A percentile compares a stretch with the other conserved stretches of the same genome.
These are phyloP conservation scores for Barypeithes pellucidus DNA, from an alignment of 2,888 invertebrate species.

Conservation along the genomic window DNA sequence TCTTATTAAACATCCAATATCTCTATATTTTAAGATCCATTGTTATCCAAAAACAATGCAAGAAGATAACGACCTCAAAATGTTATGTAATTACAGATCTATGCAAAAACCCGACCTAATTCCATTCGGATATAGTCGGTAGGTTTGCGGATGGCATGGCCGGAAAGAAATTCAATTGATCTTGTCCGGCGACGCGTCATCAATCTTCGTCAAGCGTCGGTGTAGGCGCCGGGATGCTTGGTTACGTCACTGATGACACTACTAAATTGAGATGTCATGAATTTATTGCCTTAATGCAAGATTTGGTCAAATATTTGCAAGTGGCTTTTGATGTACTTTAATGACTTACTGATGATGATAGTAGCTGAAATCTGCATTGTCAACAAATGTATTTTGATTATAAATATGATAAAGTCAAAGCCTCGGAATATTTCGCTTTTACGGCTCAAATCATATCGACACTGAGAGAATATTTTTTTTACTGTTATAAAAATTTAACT, in stretches of 20 bases:
- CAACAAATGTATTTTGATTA: neutral
- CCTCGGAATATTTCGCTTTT: no score
- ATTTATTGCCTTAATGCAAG: constrained; percentile 12
- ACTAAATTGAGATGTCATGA: constrained; percentile 67
- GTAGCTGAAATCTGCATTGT: no score
- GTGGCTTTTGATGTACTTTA: neutral
- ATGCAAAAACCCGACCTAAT: constrained; percentile 19
- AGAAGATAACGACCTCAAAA: neutral
- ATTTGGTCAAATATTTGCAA: neutral
- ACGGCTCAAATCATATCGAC: no score
- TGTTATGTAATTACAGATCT: constrained; percentile 5
- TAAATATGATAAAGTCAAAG: no score
- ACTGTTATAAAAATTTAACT: no score
- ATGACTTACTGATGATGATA: no score
- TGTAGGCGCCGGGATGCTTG: constrained; percentile 53
- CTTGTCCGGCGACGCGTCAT: constrained; percentile 73
- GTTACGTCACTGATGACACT: constrained; percentile 51
- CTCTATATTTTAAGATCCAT: neutral
- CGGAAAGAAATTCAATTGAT: constrained; percentile 76
- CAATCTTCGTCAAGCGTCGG: constrained; percentile 72
- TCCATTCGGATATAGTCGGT: constrained; percentile 52
- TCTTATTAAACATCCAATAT: no score
- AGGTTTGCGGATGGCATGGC: constrained; percentile 56
- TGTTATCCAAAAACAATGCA: neutral
- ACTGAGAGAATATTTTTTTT: no score